Evolutionary conservation across 2,113 vertebrate genomes (phyloP).

Genomic region (Oplegnathus fasciatus): DNA sequence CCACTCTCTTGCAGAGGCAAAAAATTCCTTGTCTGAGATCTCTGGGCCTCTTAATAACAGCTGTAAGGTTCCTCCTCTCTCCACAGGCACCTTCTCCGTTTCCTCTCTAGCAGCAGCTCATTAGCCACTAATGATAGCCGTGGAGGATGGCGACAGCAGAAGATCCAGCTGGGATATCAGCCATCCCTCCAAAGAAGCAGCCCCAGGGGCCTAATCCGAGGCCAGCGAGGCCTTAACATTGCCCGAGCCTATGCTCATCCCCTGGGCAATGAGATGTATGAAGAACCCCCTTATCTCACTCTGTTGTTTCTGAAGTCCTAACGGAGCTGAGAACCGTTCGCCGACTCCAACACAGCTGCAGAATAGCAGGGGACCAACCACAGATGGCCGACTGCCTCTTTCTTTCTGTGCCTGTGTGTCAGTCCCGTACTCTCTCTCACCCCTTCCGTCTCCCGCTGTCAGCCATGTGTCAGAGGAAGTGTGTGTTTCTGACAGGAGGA

Average conservation of each 20-base stretch:
- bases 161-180: constrained; percentile 77
- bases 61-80: constrained; percentile 71
- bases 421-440: constrained; percentile 32
- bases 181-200: constrained; percentile 74
- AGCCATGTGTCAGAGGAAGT: constrained; percentile 51
- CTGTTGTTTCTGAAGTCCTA: constrained; percentile 35
- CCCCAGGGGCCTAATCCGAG: constrained; percentile 78
- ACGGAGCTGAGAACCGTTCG: constrained; percentile 29
- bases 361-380: constrained; percentile 61
- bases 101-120: constrained; percentile 76
- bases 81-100: constrained; percentile 67
- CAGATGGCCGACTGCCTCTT: constrained; percentile 63
- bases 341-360: constrained; percentile 72
- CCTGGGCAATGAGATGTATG: constrained; percentile 49
- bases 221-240: constrained; percentile 70
- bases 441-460: constrained; percentile 60
- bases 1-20: constrained; percentile 32
- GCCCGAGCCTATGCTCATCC: constrained; percentile 54
- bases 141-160: constrained; percentile 64
- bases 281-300: constrained; percentile 44
- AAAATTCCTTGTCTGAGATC: constrained; percentile 48
- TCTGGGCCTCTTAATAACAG: constrained; percentile 71
- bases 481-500: constrained; percentile 60
- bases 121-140: constrained; percentile 79
- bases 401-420: constrained; percentile 23